Base-by-base conservation (phyloP, 2,797 vertebrate species). In the Microtus californicus region DNA sequence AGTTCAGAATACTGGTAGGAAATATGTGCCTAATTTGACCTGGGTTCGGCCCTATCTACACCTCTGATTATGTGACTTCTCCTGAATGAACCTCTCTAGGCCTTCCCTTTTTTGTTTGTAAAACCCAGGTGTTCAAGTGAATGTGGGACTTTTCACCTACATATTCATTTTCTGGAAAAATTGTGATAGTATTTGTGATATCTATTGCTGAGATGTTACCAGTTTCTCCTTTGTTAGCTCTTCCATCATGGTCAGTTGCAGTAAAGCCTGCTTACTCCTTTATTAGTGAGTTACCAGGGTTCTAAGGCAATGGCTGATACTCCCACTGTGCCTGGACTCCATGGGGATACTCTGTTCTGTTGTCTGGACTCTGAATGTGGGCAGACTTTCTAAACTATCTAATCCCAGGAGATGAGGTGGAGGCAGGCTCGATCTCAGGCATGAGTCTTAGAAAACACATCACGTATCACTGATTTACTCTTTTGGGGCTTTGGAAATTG, bases 111-210 rank as follows among this genome's bases (percentile, higher is more conserved):
- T 34, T 95, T 48, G 25, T 88, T 77, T 87, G 25, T 88, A 94
- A 91, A 92, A 74, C 76, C 29, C 51, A 77, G 82, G 15, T 45
- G 21, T 91, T 83, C 51, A 87, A 93, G 79, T 19, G 15, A 91
- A 12, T 95, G 54, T 48, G 61, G 73, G 37, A 34, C 80, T 90
- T 94, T 78, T 81, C 34, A 93, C 31, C 27, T 31, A 89, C 23
- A 71, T 79, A 54, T 43, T 91, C 17, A 81, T 23, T 94, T 94
- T 86, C 73, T 93, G 86, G n/a, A 94, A 67, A 82, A 90, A 40
- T 61, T 93, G 23, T 54, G 81, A 37, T 59, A 54, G 67, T 77
- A 67, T 78, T 85, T 85, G 17, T 40, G 59, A 0, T 91, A 63
- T 95, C 40, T 83, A 1, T n/a, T 43, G 78, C 71, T 6, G 2